These are phyloP conservation scores for Norana najaformis DNA, from an alignment of 2,888 invertebrate genomes.

Conservation along the genomic window DNA sequence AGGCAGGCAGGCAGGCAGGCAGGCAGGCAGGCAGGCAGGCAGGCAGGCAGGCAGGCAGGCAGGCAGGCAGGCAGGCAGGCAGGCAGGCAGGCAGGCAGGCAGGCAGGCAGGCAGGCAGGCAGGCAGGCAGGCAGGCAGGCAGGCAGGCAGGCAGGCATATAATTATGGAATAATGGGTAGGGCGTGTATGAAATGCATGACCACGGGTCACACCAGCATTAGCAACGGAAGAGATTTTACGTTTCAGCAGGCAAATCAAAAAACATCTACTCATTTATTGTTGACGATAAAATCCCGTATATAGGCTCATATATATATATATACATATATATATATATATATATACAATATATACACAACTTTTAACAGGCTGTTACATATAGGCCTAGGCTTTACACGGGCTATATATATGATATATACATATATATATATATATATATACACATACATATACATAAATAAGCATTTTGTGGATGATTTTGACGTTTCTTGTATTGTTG, in stretches of 20 bases:
- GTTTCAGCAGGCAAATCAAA: neutral
- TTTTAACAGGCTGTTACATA: no score
- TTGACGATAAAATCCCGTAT: no score
- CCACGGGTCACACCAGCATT: neutral
- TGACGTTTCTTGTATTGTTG: no score
- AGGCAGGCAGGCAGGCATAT: neutral
- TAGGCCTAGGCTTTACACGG: no score
- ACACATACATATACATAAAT: no score
- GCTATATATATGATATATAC: no score
- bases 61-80: neutral
- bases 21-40: neutral
- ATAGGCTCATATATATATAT: no score
- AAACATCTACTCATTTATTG: neutral
- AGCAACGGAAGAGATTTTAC: neutral
- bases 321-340: no score
- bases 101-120: neutral
- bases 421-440: no score
- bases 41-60: neutral
- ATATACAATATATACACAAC: no score
- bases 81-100: neutral
- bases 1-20: neutral
- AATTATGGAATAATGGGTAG: slow-evolving; percentile 4
- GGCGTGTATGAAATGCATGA: neutral
- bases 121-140: no score
- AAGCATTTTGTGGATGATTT: no score